Base-by-base conservation (phyloP, 1,140 invertebrate species). In the Battus philenor region DNA sequence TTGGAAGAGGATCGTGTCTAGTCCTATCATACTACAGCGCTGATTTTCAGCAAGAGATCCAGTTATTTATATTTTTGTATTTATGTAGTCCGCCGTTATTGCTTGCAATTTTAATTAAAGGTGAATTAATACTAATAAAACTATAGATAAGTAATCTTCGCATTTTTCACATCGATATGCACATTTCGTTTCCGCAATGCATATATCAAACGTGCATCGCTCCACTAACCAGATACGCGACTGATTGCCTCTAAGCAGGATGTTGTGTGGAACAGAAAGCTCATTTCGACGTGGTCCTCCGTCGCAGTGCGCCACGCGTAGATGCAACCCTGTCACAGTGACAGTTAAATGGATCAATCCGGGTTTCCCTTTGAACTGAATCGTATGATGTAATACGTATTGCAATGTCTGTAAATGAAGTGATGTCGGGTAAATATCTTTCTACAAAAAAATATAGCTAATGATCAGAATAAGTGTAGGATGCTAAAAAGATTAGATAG, bases 191-290 rank as follows among this genome's bases (percentile, higher is more conserved):
- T 36, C 17, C 20, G 15, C 15, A 13, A 18, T 36, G 33, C 33
- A 36, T 18, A 36, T 36, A 17, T 36, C 33, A 36, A 36, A 18
- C 33, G 20, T 7, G 17, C 17, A 36, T 18, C 13, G 24, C 26
- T 27, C 32, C 30, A 11, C 30, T 22, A 34, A 33, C 16, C 17
- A 32, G 31, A 29, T 32, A 6, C 33, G 34, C 30, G 41, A 44
- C 31, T 58, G 49, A 53, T 48, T 53, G 54, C 43, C 38, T 27
- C 30, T 57, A 57, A 53, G 53, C 50, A 57, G 59, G 63, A 66
- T 59, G 51, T 50, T 49, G 46, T 49, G 41, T 55, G 43, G 47
- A 29, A 48, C 54, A n/a, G 41, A 26, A 47, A 8, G 29, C 12
- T 38, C 41, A 44, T 30, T 43, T 30, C 38, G 50, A 55, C 38